phyloP scores from a whole-genome alignment of 2,113 vertebrate species.

The Cathartes aura region DNA sequence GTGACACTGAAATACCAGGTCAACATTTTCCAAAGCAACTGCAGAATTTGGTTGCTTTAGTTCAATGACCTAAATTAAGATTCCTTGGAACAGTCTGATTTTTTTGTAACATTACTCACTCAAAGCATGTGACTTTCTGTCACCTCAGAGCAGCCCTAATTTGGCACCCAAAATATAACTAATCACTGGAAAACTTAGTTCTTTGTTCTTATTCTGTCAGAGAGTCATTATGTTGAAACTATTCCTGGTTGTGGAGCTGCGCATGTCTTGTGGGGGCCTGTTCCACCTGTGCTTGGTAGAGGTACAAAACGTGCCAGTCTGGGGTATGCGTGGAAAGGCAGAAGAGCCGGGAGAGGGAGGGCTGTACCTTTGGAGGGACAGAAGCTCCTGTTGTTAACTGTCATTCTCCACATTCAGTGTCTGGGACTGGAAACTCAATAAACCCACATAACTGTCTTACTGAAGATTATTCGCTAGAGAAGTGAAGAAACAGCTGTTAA shows the following conservation, averaged over 20 bases:
- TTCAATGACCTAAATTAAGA: slow-evolving; percentile 27
- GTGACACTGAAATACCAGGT: neutral
- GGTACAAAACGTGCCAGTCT: neutral
- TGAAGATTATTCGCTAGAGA: neutral
- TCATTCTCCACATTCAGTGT: neutral
- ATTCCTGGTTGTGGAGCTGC: neutral
- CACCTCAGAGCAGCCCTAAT: slow-evolving; percentile 23
- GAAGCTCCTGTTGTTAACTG: neutral
- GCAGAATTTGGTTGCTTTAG: neutral
- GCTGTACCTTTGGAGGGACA: neutral
- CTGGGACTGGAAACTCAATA: neutral
- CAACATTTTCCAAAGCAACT: neutral
- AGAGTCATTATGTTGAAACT: neutral
- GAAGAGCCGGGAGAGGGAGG: neutral
- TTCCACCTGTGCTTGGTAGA: neutral
- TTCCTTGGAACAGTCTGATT: neutral
- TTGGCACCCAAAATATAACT: slow-evolving; percentile 31
- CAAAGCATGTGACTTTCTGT: slow-evolving; percentile 5
- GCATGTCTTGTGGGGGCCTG: neutral
- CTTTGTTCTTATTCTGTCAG: slow-evolving; percentile 8
- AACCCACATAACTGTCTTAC: neutral
- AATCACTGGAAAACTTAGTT: slow-evolving; percentile 28
- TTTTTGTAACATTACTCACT: neutral
- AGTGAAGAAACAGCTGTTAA: neutral
- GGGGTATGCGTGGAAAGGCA: neutral